Evolutionary conservation across 2,888 invertebrate species (phyloP).

Genomic region (Scaptodrosophila latifasciaeformis): DNA sequence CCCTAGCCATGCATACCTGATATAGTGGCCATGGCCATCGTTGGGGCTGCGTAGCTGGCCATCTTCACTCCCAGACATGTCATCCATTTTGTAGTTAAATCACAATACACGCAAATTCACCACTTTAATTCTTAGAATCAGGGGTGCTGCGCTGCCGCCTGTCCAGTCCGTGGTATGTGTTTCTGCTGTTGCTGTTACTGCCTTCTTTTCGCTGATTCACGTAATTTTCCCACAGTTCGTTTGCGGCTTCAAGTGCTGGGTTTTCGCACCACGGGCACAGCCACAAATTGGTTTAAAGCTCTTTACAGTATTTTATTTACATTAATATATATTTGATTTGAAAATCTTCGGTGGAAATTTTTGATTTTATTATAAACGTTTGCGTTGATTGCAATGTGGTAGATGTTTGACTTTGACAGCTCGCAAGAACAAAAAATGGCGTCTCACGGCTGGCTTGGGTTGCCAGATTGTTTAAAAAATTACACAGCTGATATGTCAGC

Average conservation of each 20-base stretch:
- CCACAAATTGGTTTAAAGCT: slow-evolving; percentile 24
- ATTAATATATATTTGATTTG: slow-evolving; percentile 24
- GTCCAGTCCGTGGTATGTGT: not conserved
- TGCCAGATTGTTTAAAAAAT: slow-evolving; percentile 6
- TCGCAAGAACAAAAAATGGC: slow-evolving; percentile 48
- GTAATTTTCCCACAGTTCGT: slow-evolving; percentile 21
- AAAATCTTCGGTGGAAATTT: slow-evolving; percentile 44
- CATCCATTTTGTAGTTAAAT: slow-evolving; percentile 40
- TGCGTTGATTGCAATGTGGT: slow-evolving; percentile 29
- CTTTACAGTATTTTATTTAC: slow-evolving; percentile 30
- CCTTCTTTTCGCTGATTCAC: slow-evolving; percentile 25
- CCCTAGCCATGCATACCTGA: slow-evolving; percentile 74
- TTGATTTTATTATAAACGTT: slow-evolving; percentile 41
- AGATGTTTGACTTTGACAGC: slow-evolving; percentile 45
- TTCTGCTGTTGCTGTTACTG: slow-evolving; percentile 4
- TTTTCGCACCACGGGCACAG: slow-evolving; percentile 8
- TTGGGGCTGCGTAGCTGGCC: slow-evolving; percentile 88
- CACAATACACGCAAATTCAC: slow-evolving; percentile 4
- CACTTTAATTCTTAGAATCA: slow-evolving; percentile 10
- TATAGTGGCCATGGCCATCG: slow-evolving; percentile 76
- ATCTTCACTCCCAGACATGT: slow-evolving; percentile 82
- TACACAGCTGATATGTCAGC: slow-evolving; percentile 40
- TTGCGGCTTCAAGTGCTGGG: not conserved
- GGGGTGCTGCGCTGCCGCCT: slow-evolving; percentile 1
- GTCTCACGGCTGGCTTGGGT: slow-evolving; percentile 20